These are phyloP conservation scores for Mimumesa dahlbomi DNA, from an alignment of 2,888 invertebrate species.

Conservation along the genomic window DNA sequence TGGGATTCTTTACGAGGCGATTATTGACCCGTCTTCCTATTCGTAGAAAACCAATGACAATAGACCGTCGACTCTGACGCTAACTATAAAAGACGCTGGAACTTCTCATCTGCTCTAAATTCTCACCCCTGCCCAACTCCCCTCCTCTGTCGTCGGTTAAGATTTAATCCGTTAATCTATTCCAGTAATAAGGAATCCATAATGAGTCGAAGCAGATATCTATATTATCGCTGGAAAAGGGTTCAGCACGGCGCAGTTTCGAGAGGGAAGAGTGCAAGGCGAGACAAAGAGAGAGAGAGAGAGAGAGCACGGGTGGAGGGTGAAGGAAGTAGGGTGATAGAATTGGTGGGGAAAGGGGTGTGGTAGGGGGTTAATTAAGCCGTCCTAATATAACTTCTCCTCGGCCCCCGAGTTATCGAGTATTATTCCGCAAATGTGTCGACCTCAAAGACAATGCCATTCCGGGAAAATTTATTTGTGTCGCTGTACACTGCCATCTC, in stretches of 20 bases:
- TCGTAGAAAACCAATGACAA: constrained; percentile 57
- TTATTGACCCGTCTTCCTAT: constrained; percentile 66
- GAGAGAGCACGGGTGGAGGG: constrained; percentile 22
- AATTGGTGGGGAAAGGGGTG: constrained; percentile 54
- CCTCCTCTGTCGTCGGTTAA: constrained; percentile 58
- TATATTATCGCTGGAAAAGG: constrained; percentile 52
- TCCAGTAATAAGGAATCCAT: constrained; percentile 72
- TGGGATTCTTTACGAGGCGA: constrained; percentile 66
- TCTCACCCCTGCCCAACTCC: constrained; percentile 15
- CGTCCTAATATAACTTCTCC: constrained; percentile 75
- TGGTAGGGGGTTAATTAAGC: constrained; percentile 75
- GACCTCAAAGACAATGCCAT: constrained; percentile 76
- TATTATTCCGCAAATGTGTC: constrained; percentile 76
- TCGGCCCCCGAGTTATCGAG: constrained; percentile 72
- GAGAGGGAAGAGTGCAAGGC: constrained; percentile 20
- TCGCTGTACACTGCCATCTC: constrained; percentile 63
- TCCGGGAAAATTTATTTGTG: constrained; percentile 75
- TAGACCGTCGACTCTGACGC: constrained; percentile 34
- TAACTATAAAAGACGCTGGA: constrained; percentile 33
- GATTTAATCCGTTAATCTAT: constrained; percentile 73
- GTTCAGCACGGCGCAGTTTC: constrained; percentile 43
- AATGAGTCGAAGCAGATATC: constrained; percentile 67
- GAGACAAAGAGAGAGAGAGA: constrained; percentile 14
- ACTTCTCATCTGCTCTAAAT: constrained; percentile 19
- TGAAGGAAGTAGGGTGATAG: constrained; percentile 57